Base-by-base conservation (phyloP, 1,140 invertebrate genomes). In the Ctenoplectra terminalis region DNA sequence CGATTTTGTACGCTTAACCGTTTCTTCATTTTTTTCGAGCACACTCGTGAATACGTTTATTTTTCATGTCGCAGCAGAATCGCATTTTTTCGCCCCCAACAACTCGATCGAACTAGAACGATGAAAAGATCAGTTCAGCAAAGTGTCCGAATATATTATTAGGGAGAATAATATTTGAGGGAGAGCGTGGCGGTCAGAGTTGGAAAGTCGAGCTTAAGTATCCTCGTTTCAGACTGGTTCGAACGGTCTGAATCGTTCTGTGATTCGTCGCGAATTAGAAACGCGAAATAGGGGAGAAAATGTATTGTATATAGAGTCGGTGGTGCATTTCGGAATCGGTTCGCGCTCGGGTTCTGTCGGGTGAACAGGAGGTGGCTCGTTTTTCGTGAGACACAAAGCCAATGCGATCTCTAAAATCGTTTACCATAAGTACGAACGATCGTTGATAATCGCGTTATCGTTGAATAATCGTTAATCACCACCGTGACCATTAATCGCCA, bases 401-500 rank as follows among this genome's bases (percentile, higher is more conserved):
- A 29, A 34, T 8, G n/a, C 34, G 31, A 29, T 34, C 58, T 34
- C 58, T 60, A 9, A 34, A 23, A 48, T 74, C 43, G 58, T 74
- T n/a, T 26, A 43, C 50, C 8, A 9, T 43, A 43, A 26, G 26
- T 46, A 63, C 48, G 50, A 26, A 64, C 79, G 72, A 75, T 75
- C 76, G 60, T 73, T 63, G 78, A 80, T 72, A 64, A 80, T 81
- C 79, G 29, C 69, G 43, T 75, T 67, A 50, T 73, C 79, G 72
- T 82, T 77, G 40, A 70, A 76, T 54, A 77, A 70, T 82, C 73
- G 63, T 82, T 77, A 54, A 77, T 81, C 50, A 74, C 54, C 73
- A 61, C 63, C 73, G 63, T 40, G 73, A 77, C 54, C 80, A 82
- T 78, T 56, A 56, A 70, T 66, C 64, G 58, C 40, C 46, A 37